These are phyloP conservation scores for Zaprionus ghesquierei DNA, from an alignment of 1,140 invertebrate species.

Conservation along the genomic window DNA sequence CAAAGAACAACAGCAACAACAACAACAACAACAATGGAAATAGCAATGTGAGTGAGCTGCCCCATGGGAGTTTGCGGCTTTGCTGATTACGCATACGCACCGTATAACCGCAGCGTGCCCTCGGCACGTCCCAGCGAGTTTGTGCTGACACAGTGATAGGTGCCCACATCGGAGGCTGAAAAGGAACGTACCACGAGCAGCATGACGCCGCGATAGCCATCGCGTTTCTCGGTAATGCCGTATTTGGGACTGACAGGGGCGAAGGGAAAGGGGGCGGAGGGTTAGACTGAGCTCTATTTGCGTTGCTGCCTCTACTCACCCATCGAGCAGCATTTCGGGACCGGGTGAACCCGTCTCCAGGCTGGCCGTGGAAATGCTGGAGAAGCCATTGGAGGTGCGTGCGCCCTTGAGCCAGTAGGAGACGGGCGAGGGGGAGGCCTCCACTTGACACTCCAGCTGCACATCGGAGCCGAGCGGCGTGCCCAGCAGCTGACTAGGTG, in stretches of 20 bases:
- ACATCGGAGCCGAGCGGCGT: slow-evolving; percentile 91
- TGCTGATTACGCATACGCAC: slow-evolving; percentile 85
- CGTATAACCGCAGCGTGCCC: slow-evolving; percentile 92
- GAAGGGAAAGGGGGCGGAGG: not conserved
- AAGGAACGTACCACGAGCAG: slow-evolving; percentile 91
- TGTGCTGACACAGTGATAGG: slow-evolving; percentile 95
- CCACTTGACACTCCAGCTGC: slow-evolving; percentile 91
- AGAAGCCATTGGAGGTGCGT: slow-evolving; percentile 81
- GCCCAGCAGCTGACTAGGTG: slow-evolving; percentile 91
- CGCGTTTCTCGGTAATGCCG: slow-evolving; percentile 89
- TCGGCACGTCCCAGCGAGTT: slow-evolving; percentile 94
- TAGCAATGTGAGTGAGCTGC: not conserved
- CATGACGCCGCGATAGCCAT: slow-evolving; percentile 92
- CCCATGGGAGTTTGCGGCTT: slow-evolving; percentile 6
- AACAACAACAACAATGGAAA: slow-evolving; percentile 21
- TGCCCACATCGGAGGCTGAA: slow-evolving; percentile 90
- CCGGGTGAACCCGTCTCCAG: slow-evolving; percentile 78
- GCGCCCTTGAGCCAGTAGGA: slow-evolving; percentile 92
- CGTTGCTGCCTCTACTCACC: slow-evolving; percentile 84
- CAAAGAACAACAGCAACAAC: slow-evolving; percentile 27
- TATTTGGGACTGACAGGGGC: slow-evolving; percentile 88
- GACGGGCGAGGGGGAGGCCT: slow-evolving; percentile 92
- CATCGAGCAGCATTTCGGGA: slow-evolving; percentile 89
- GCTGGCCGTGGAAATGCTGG: slow-evolving; percentile 69
- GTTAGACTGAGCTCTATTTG: not conserved